These are phyloP conservation scores for Dione vanillae DNA, from an alignment of 2,888 invertebrate genomes.

Conservation along the genomic window DNA sequence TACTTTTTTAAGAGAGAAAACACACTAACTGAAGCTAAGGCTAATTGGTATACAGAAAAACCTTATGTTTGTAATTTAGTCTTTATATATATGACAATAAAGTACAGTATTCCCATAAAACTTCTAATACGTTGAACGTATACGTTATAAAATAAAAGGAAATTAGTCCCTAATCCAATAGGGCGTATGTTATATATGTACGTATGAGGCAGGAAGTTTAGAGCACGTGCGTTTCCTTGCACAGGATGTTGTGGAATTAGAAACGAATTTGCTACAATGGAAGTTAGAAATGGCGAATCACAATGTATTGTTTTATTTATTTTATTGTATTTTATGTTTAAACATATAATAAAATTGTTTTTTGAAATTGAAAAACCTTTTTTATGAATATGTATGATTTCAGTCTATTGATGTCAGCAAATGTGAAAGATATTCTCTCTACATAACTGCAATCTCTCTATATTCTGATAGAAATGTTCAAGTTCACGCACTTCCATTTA, in stretches of 20 bases:
- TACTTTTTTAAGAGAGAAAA: too few species aligned
- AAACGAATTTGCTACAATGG: slow-evolving; percentile 53
- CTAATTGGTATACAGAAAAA: background rate
- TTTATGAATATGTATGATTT: too few species aligned
- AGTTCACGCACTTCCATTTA: too few species aligned
- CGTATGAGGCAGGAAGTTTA: slow-evolving; percentile 70
- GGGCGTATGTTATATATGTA: slow-evolving; percentile 11
- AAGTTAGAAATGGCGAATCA: slow-evolving; percentile 27
- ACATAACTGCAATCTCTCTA: too few species aligned
- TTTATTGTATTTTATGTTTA: slow-evolving; percentile 7
- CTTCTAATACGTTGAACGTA: background rate
- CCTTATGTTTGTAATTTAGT: background rate
- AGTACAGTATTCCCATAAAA: background rate
- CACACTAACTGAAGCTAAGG: too few species aligned
- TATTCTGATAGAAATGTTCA: too few species aligned
- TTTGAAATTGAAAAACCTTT: too few species aligned
- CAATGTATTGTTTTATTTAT: slow-evolving; percentile 19
- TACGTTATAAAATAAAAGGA: slow-evolving; percentile 17
- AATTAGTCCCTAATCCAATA: slow-evolving; percentile 25
- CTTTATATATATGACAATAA: background rate
- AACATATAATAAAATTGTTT: background rate
- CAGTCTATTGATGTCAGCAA: too few species aligned
- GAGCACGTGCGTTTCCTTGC: slow-evolving; percentile 77
- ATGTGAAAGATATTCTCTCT: too few species aligned
- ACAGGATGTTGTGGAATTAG: slow-evolving; percentile 82